Base-by-base conservation (phyloP, 2,888 invertebrate genomes). In the Bugula neritina region DNA sequence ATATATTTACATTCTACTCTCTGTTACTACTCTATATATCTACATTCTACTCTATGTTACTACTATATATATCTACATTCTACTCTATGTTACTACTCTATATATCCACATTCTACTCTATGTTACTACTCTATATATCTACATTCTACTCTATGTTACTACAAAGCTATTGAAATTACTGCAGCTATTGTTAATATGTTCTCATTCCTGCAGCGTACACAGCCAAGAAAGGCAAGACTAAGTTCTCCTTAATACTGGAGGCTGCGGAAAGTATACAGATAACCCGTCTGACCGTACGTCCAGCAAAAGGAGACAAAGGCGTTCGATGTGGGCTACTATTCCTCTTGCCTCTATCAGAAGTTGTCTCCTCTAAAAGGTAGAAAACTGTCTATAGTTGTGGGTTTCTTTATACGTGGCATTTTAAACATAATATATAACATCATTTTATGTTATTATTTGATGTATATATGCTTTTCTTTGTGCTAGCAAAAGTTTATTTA, bases 181-280 rank as follows among this genome's bases (percentile, higher is more conserved):
- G n/a, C n/a, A n/a, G n/a, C n/a, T n/a, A n/a, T n/a, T n/a, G n/a
- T n/a, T n/a, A n/a, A n/a, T n/a, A n/a, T n/a, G n/a, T n/a, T n/a
- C n/a, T n/a, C n/a, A n/a, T n/a, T n/a, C n/a, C 77, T 76, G 71
- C 77, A 79, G 80, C 77, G 0, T 82, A 81, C 73, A 69, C 79
- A 29, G 78, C 79, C 23, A 79, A 77, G 23, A 80, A 81, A 74
- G 82, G 81, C 2, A 79, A 78, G 70, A 80, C 78, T 5, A 79
- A 77, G 71, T 80, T 80, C 23, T 82, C 82, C 76, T 79, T 83
- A 79, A 77, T 82, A 72, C 82, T 83, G 75, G 80, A 80, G 74
- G 77, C 78, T 23, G 71, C 77, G 21, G 80, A 80, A 23, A 76
- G 75, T 71, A 73, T 82, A 23, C 80, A 81, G 74, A 69, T 83